phyloP scores from a whole-genome alignment of 2,113 vertebrate species.

The Sinocyclocheilus anophthalmus region DNA sequence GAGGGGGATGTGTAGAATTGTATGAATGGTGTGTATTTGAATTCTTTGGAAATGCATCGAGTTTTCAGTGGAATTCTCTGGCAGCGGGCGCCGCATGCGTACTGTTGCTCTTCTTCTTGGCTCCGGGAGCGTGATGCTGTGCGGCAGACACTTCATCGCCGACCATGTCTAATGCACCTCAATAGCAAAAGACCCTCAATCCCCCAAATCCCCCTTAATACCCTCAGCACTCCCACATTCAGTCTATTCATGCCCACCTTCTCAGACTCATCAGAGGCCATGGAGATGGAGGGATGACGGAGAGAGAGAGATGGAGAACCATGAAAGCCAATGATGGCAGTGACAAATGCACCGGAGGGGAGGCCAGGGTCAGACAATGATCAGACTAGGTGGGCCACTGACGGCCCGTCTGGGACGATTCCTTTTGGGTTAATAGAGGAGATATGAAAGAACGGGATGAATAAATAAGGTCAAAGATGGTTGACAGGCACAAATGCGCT shows the following conservation, averaged over 20 bases:
- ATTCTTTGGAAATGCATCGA: neutral
- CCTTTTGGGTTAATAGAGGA: conserved; percentile 35
- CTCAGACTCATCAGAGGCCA: conserved; percentile 30
- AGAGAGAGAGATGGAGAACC: conserved; percentile 25
- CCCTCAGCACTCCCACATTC: too few relatives aligned
- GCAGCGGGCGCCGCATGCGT: neutral
- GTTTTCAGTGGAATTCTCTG: neutral
- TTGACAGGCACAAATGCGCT: neutral
- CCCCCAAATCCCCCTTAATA: conserved; percentile 44
- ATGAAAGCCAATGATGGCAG: conserved; percentile 43
- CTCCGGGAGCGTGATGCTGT: conserved; percentile 3
- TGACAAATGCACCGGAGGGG: conserved; percentile 44
- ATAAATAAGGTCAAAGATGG: conserved; percentile 42
- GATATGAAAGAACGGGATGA: conserved; percentile 16
- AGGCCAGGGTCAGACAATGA: conserved; percentile 24
- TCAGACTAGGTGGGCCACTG: conserved; percentile 39
- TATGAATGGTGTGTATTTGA: neutral
- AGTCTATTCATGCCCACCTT: conserved; percentile 33
- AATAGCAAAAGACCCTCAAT: conserved; percentile 46
- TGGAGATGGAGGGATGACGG: conserved; percentile 32
- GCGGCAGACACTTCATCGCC: conserved; percentile 32
- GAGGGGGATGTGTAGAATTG: neutral
- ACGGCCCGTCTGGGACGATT: conserved; percentile 40
- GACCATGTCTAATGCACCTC: conserved; percentile 49
- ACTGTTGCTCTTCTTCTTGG: conserved; percentile 29